Base-by-base conservation (phyloP, 2,113 vertebrate species). In the Chinchilla lanigera region DNA sequence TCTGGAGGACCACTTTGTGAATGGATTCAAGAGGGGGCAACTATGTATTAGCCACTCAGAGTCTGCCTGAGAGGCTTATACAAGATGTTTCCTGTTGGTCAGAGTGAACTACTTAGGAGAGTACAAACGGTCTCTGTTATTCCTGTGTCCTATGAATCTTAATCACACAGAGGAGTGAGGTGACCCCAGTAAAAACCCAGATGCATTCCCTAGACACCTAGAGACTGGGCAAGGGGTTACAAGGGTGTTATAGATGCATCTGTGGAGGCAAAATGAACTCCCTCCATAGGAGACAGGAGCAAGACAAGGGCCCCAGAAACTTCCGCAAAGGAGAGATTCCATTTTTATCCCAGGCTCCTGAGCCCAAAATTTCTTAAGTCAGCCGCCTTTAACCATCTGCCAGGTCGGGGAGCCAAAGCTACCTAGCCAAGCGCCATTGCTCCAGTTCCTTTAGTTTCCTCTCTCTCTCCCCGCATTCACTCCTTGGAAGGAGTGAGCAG, bases 311-410 rank as follows among this genome's bases (percentile, higher is more conserved):
- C 44, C 77, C 50, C 7, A 56, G 82, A 56, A 86, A 86, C 38
- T 83, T 52, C 17, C 5, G 0, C 86, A 30, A 0, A 65, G 24
- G 28, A 83, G 11, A 75, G 44, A 60, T 12, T 94, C 67, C 60
- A 54, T 54, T 87, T 94, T 80, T 67, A n/a, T 50, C 61, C 24
- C 50, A 56, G 61, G 50, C 41, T 67, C 38, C 67, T 75, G 52
- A 3, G 95, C 33, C 44, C 84, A 86, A 63, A 35, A 90, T 86
- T 80, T 96, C 92, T 71, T 86, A 95, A 63, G 63, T 33, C 63
- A n/a, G 35, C 16, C 35, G 20, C 22, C 33, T 35, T 90, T 93
- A 88, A 84, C 96, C 91, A 97, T 96, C 91, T 97, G 93, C 86
- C 47, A 65, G 80, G 5, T 71, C 75, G 52, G 67, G 83, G 67